Evolutionary conservation across 2,113 vertebrate species (phyloP).

Genomic region (Arothron firmamentum): DNA sequence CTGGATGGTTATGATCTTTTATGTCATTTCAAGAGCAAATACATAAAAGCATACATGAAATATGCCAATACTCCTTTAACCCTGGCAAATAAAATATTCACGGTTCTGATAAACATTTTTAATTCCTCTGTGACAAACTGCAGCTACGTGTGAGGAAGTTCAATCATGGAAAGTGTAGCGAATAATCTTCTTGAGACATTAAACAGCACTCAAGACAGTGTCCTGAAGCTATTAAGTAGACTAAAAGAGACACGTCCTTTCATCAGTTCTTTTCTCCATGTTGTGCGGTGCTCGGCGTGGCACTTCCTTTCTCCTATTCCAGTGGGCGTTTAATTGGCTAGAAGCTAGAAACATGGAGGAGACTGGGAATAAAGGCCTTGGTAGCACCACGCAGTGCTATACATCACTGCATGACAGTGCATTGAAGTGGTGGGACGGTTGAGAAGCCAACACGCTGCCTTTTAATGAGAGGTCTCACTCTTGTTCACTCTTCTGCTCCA

Average conservation of each 20-base stretch:
- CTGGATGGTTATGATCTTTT: constrained; percentile 25
- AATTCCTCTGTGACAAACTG: constrained; percentile 34
- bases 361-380: constrained; percentile 63
- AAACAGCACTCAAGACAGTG: constrained; percentile 52
- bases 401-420: constrained; percentile 67
- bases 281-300: constrained; percentile 50
- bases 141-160: constrained; percentile 18
- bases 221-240: constrained; percentile 61
- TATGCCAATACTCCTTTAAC: constrained; percentile 31
- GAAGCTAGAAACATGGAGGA: constrained; percentile 51
- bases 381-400: constrained; percentile 65
- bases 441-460: constrained; percentile 60
- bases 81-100: constrained; percentile 39
- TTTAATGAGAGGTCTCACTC: constrained; percentile 66
- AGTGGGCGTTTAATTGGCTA: constrained; percentile 73
- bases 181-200: constrained; percentile 47
- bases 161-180: constrained; percentile 24
- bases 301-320: constrained; percentile 53
- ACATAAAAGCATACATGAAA: constrained; percentile 18
- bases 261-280: constrained; percentile 52
- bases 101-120: constrained; percentile 49
- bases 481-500: constrained; percentile 14
- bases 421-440: constrained; percentile 65
- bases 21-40: constrained; percentile 43
- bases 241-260: constrained; percentile 63